These are phyloP conservation scores for Ophion ellenae DNA, from an alignment of 2,888 invertebrate genomes.

Conservation along the genomic window DNA sequence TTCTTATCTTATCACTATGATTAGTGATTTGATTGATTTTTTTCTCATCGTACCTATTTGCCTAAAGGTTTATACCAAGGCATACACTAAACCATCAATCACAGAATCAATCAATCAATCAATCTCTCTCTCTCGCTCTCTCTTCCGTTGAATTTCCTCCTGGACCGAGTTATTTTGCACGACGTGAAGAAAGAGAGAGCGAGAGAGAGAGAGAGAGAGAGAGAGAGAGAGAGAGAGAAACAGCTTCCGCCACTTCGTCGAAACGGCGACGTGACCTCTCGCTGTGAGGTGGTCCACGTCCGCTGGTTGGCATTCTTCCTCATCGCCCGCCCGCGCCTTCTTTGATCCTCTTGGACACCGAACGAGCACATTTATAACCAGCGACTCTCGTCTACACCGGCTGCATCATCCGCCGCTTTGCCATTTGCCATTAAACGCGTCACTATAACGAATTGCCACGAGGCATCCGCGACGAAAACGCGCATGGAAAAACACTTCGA, in stretches of 20 bases:
- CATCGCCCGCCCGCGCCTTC: constrained; percentile 54
- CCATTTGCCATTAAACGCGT: constrained; percentile 66
- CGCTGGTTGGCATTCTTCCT: constrained; percentile 49
- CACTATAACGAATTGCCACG: constrained; percentile 62
- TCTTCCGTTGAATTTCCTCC: constrained; percentile 19
- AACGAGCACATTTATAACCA: constrained; percentile 67
- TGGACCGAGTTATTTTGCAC: constrained; percentile 57
- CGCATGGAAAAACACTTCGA: constrained; percentile 24
- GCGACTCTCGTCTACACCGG: constrained; percentile 48
- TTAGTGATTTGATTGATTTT: too few relatives aligned
- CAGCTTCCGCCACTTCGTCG: constrained; percentile 59
- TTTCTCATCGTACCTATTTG: too few relatives aligned
- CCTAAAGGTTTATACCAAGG: too few relatives aligned
- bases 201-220: constrained; percentile 3
- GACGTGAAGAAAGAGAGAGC: neutral
- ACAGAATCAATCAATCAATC: too few relatives aligned
- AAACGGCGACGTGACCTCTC: constrained; percentile 65
- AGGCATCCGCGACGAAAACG: constrained; percentile 26
- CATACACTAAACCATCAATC: too few relatives aligned
- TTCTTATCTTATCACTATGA: too few relatives aligned
- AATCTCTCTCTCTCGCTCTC: neutral
- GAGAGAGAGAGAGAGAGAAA: neutral
- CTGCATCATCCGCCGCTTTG: constrained; percentile 56
- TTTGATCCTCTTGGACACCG: constrained; percentile 69
- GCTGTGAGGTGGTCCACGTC: constrained; percentile 63